Evolutionary conservation across 2,888 invertebrate genomes (phyloP).

Genomic region (Cerastis leucographa): DNA sequence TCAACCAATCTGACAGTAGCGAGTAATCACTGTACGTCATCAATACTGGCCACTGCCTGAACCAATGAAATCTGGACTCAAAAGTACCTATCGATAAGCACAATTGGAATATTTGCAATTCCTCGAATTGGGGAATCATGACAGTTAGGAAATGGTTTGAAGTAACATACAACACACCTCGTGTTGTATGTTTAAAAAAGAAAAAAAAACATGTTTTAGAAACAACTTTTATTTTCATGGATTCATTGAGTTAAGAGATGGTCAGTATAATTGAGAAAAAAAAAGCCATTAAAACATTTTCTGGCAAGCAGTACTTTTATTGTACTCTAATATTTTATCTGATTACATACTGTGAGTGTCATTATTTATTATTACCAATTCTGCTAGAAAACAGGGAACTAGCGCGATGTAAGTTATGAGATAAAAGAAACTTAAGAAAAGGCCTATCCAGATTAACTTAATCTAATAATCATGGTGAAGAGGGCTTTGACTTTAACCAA

Average conservation of each 20-base stretch:
- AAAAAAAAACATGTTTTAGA: constrained; percentile 41
- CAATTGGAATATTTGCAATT: too few species aligned
- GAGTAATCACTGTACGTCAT: too few species aligned
- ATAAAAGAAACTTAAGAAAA: constrained; percentile 11
- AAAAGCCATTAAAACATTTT: background rate
- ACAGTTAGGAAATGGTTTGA: background rate
- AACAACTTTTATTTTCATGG: constrained; percentile 39
- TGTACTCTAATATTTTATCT: background rate
- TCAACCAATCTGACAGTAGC: too few species aligned
- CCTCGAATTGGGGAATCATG: background rate
- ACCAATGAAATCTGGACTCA: too few species aligned
- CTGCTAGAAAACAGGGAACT: constrained; percentile 4
- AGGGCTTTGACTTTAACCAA: constrained; percentile 12
- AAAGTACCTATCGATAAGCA: too few species aligned
- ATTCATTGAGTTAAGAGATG: constrained; percentile 21
- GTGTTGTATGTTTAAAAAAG: constrained; percentile 11
- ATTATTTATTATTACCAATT: constrained; percentile 18
- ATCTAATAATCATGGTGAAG: constrained; percentile 31
- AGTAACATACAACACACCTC: too few species aligned
- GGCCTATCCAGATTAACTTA: constrained; percentile 22
- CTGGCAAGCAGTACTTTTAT: constrained; percentile 5
- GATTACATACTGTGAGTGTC: constrained; percentile 14
- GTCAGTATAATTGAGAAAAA: constrained; percentile 28
- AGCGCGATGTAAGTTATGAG: constrained; percentile 1
- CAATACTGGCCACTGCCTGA: too few species aligned